Evolutionary conservation across 2,113 vertebrate species (phyloP), one percentile per base, ranked within the genome.

Genomic region (Montifringilla adamsi): DNA sequence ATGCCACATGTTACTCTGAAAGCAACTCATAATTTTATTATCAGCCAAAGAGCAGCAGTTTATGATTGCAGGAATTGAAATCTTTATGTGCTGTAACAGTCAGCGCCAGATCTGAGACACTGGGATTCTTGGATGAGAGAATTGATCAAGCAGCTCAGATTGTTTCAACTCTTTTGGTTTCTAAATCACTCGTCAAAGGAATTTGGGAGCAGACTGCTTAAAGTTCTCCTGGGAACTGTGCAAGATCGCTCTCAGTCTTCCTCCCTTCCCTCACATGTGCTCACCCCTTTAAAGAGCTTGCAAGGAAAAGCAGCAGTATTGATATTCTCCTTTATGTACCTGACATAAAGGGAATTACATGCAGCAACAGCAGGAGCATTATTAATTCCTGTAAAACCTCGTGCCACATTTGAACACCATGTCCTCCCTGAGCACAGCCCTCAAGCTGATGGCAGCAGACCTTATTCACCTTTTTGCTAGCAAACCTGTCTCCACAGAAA

Each of bases 1-100:
- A 84, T 53, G 50, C 47, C 77, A 82, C 64, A 85, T 86, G 46
- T 69, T 91, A 31, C 37, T 46, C 58, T 90, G 77, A 87, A 81
- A 49, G 26, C 31, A 94, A 69, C 55, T 93, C 14, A 8, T 16
- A 46, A 64, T 95, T 96, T 74, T 73, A 92, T 87, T 78, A 79
- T 80, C 56, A 93, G 68, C 39, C 93, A 90, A 88, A 91, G 39
- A 90, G 33, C 43, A 95, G 84, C 62, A 67, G 75, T 53, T 87
- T 92, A 49, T 56, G 58, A 94, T 20, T 68, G 56, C 44, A 86
- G 62, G 73, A 66, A 74, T 64, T 58, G 66, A 75, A 95, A 87
- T 81, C 46, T 83, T 83, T 66, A n/a, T 26, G 15, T 39, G 88
- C 72, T 69, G n/a, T 23, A 70, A 39, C 56, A 93, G 19, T 13